A percentile compares a stretch with the other conserved stretches of the same genome.
These are phyloP conservation scores for Andrena hattorfiana DNA, from an alignment of 2,888 invertebrate species.

Conservation along the genomic window DNA sequence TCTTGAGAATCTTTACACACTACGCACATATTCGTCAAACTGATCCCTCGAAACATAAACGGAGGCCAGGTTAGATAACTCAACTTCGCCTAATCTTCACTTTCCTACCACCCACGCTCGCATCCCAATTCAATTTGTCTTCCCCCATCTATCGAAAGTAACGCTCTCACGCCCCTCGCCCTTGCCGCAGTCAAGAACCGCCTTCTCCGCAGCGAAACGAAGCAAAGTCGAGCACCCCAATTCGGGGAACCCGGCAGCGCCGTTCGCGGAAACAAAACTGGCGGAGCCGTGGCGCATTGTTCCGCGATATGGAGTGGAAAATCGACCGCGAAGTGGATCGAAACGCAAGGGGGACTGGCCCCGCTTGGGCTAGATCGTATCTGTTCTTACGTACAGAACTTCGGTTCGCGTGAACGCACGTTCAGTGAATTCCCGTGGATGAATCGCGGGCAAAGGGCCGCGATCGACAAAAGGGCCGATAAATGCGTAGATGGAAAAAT, in stretches of 20 bases:
- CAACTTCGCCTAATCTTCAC: no score
- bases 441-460: slow-evolving; percentile 52
- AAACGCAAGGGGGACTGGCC: neutral
- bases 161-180: neutral
- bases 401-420: slow-evolving; percentile 61
- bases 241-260: neutral
- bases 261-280: slow-evolving; percentile 22
- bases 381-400: slow-evolving; percentile 42
- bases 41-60: neutral
- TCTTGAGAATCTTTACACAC: neutral
- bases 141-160: neutral
- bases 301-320: slow-evolving; percentile 28
- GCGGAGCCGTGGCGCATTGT: neutral
- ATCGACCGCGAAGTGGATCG: slow-evolving; percentile 25
- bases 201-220: neutral
- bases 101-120: no score
- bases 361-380: slow-evolving; percentile 21
- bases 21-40: slow-evolving; percentile 6
- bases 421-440: slow-evolving; percentile 67
- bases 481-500: slow-evolving; percentile 52
- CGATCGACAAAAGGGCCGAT: slow-evolving; percentile 30
- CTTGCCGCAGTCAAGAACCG: neutral
- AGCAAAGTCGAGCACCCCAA: slow-evolving; percentile 24
- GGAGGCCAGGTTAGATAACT: no score
- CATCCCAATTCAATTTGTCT: no score